Conservation (phyloP, 2,888 invertebrate species). For the Pseudeuparius sepicola region DNA sequence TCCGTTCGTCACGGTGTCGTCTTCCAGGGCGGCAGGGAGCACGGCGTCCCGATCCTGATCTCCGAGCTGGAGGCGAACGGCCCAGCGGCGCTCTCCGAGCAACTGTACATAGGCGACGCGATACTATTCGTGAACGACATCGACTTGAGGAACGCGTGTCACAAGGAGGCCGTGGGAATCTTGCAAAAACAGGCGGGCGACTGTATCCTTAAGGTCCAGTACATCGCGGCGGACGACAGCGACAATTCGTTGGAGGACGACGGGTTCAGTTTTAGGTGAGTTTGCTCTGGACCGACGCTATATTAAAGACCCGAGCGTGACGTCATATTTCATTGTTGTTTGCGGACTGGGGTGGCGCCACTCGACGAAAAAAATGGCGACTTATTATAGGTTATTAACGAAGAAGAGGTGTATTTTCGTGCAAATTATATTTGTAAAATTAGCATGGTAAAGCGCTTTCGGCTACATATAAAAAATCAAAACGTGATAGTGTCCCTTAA, state of each 20-base stretch:
- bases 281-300: conserved; percentile 1
- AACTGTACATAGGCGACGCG: conserved; percentile 74
- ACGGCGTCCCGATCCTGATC: conserved; percentile 76
- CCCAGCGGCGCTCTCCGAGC: conserved; percentile 63
- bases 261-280: conserved; percentile 42
- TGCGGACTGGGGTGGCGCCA: too few relatives aligned
- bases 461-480: too few relatives aligned
- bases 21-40: conserved; percentile 70
- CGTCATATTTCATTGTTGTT: too few relatives aligned
- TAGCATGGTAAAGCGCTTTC: too few relatives aligned
- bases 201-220: conserved; percentile 67
- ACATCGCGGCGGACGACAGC: conserved; percentile 59
- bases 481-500: too few relatives aligned
- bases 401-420: too few relatives aligned
- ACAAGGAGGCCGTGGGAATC: conserved; percentile 71
- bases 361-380: too few relatives aligned
- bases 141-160: conserved; percentile 67
- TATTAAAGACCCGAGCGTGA: too few relatives aligned
- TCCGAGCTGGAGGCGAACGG: conserved; percentile 72
- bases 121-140: conserved; percentile 71
- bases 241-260: conserved; percentile 56
- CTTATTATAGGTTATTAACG: too few relatives aligned
- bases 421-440: too few relatives aligned
- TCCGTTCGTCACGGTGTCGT: too few relatives aligned
- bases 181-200: conserved; percentile 69